Percentiles rank a stretch among this genome's conserved stretches.
These are phyloP conservation scores for Otus sunia DNA, from an alignment of 2,113 vertebrate genomes.

Conservation along the genomic window DNA sequence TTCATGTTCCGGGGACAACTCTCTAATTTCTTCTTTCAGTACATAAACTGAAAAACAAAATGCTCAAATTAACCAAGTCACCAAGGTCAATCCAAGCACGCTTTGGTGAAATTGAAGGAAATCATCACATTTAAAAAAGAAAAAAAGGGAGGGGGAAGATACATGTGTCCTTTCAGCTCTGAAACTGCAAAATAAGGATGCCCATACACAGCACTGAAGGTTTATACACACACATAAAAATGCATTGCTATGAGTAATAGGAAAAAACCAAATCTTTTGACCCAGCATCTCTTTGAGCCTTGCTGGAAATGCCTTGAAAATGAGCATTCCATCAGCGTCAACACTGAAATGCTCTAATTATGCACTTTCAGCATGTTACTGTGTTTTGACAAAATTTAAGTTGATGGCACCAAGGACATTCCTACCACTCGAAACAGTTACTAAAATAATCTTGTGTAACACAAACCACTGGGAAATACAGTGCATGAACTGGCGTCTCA, in stretches of 20 bases:
- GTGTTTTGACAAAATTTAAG: background rate
- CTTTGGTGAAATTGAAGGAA: background rate
- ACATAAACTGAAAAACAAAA: background rate
- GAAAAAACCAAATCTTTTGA: background rate
- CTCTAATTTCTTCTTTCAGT: background rate
- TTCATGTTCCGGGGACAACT: background rate
- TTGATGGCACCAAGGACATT: constrained; percentile 12
- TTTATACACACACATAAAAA: background rate
- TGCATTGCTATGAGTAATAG: background rate
- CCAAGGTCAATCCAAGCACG: background rate
- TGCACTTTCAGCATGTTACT: background rate
- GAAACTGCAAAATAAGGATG: background rate
- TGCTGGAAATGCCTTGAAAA: background rate
- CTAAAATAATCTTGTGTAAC: background rate
- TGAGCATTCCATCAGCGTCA: background rate
- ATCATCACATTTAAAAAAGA: background rate
- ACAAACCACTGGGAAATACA: background rate
- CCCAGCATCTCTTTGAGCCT: background rate
- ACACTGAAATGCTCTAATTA: background rate
- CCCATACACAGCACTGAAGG: background rate
- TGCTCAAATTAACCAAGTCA: background rate
- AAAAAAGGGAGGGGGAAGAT: fast-evolving
- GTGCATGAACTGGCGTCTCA: background rate
- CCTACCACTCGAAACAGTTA: background rate
- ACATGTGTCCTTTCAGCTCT: background rate